Evolutionary conservation across 2,797 vertebrate genomes (phyloP), one percentile per base, ranked within the genome.

Genomic region (Cyclopterus lumpus): DNA sequence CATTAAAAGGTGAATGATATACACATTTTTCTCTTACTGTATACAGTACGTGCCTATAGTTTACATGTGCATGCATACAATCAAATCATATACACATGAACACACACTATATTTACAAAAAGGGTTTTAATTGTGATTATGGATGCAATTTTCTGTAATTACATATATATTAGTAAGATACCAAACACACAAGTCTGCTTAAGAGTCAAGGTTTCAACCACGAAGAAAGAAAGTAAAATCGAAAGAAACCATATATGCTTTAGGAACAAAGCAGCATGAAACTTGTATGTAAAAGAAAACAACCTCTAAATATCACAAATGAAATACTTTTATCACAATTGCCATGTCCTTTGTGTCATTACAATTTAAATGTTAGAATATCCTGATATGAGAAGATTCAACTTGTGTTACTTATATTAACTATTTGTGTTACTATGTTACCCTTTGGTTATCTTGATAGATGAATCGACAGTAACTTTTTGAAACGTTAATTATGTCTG

Each of bases 401-500:
- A 14, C 34, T 38, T 2, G 26, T 18, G 12, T 30, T 26, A 36
- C 6, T 46, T 53, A 0, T 60, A 58, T 63, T 58, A 28, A 28
- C 26, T 28, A 26, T n/a, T 28, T 28, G 26, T 28, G 26, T 28
- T 28, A 28, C 26, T 28, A 28, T 28, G 28, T 28, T 28, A 28
- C 26, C 8, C 18, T 51, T 11, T 76, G 26, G 73, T 79, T 44
- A 67, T 57, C 28, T 22, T 55, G 14, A 15, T 36, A 14, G 6
- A 1, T 22, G 38, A 32, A 64, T 73, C 58, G 10, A 38, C 28
- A 28, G n/a, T 54, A 32, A 67, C 34, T 48, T 66, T 1, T 55
- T 44, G 11, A 68, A 74, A 79, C 54, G 73, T 60, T 30, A 40
- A 71, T 64, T 40, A 26, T 59, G 34, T 75, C 60, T 74, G 24